A percentile compares a stretch with the other conserved stretches of the same genome.
Conservation (phyloP, 1,140 invertebrate genomes). For the Carcinoscorpius rotundicauda region DNA sequence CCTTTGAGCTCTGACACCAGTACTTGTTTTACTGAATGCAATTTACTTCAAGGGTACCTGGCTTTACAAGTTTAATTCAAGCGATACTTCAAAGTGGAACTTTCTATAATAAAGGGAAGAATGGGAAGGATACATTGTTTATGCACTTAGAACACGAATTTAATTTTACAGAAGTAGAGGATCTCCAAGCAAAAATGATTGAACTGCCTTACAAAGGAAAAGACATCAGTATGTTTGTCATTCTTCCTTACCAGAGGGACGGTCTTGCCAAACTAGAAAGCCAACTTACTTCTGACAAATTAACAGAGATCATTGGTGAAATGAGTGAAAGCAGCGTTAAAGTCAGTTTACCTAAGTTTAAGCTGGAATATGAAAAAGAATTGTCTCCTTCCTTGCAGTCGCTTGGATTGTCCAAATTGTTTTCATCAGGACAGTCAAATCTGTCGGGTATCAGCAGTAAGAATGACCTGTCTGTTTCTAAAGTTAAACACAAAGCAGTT, state of each 20-base stretch:
- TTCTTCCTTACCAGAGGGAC: constrained; percentile 26
- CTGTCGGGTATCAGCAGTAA: constrained; percentile 17
- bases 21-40: constrained; percentile 28
- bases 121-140: constrained; percentile 53
- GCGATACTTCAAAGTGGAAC: constrained; percentile 10
- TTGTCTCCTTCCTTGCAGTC: constrained; percentile 15
- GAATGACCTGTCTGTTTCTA: constrained; percentile 20
- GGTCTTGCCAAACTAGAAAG: constrained; percentile 17
- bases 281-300: neutral
- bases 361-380: constrained; percentile 18
- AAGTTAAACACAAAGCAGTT: constrained; percentile 39
- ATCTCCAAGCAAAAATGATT: constrained; percentile 42
- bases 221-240: constrained; percentile 29
- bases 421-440: constrained; percentile 20
- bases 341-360: constrained; percentile 26
- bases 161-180: constrained; percentile 47
- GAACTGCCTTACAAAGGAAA: constrained; percentile 56
- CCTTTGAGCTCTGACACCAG: constrained; percentile 20
- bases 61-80: constrained; percentile 17
- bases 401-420: constrained; percentile 23
- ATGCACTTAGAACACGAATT: constrained; percentile 74
- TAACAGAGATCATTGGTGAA: constrained; percentile 4
- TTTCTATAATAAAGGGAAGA: constrained; percentile 18
- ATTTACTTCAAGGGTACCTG: constrained; percentile 30
- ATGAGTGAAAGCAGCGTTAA: constrained; percentile 12